Conservation (phyloP, 2,888 invertebrate species). For the Lasioglossum villosulum region DNA sequence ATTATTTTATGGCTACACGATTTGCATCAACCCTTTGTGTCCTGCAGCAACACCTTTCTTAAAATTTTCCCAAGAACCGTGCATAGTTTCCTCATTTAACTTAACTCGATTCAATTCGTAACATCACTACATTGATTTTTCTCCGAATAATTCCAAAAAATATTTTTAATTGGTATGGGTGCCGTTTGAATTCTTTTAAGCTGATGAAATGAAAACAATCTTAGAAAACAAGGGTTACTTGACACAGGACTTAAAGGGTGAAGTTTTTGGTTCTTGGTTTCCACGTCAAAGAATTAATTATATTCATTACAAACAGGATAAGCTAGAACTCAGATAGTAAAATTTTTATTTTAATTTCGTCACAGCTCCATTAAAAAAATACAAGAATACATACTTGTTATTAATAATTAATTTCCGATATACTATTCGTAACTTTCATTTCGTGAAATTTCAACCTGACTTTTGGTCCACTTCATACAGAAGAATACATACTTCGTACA, state of each 20-base stretch:
- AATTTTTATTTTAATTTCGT: background rate
- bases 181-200: background rate
- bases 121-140: background rate
- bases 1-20: background rate
- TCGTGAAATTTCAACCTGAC: background rate
- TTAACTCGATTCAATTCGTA: background rate
- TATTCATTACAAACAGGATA: background rate
- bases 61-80: background rate
- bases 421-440: background rate
- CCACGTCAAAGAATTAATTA: background rate
- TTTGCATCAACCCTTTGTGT: background rate
- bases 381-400: background rate
- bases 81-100: background rate
- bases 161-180: background rate
- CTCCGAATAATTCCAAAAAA: background rate
- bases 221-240: background rate
- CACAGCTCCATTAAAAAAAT: background rate
- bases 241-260: background rate
- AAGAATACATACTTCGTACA: background rate
- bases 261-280: background rate
- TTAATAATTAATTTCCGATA: background rate
- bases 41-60: background rate
- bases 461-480: background rate
- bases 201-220: background rate
- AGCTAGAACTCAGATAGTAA: background rate